Evolutionary conservation across 2,797 vertebrate species (phyloP).

Genomic region (Streptopelia turtur): DNA sequence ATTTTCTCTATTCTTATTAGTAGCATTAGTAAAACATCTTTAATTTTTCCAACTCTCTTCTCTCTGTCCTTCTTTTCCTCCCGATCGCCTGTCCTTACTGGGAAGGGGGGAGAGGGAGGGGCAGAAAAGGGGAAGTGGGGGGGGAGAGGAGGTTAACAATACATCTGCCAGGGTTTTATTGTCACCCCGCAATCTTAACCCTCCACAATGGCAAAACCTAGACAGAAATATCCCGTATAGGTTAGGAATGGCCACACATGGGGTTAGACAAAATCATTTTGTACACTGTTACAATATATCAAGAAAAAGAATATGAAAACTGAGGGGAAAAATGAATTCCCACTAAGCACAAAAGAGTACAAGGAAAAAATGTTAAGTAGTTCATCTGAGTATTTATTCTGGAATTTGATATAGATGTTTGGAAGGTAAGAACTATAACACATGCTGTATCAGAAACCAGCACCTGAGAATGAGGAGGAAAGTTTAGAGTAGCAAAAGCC

Average conservation of each 20-base stretch:
- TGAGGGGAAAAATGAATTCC: neutral
- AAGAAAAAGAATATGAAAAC: neutral
- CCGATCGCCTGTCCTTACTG: no score
- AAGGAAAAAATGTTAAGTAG: neutral
- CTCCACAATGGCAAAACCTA: neutral
- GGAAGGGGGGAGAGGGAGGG: no score
- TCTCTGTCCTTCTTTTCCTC: no score
- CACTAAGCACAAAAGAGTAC: neutral
- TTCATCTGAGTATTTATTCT: neutral
- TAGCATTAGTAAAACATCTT: no score
- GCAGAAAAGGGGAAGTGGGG: no score
- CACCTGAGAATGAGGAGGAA: neutral
- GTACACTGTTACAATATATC: neutral
- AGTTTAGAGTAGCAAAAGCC: neutral
- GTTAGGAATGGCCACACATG: neutral
- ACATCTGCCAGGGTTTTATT: no score
- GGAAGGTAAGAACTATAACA: neutral
- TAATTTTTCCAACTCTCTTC: no score
- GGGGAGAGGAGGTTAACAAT: no score
- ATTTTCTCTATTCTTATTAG: no score
- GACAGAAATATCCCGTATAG: neutral
- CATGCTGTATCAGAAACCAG: neutral
- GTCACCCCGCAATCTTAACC: no score
- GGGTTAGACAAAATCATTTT: neutral
- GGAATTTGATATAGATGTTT: neutral